Evolutionary conservation across 2,797 vertebrate genomes (phyloP).

Genomic region (Lithobates sylvaticus): DNA sequence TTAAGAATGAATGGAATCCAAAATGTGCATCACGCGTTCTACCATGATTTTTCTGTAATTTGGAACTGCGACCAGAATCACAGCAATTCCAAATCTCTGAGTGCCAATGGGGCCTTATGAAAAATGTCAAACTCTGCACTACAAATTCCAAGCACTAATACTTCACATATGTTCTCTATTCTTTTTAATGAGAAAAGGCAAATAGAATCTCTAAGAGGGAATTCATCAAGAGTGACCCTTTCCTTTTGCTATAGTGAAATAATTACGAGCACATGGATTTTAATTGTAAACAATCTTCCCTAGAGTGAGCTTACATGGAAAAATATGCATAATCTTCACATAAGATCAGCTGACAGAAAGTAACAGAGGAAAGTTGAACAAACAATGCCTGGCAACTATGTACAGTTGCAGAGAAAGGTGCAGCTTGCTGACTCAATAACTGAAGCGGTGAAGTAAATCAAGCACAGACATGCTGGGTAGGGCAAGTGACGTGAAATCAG

Average conservation of each 20-base stretch:
- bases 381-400: background rate
- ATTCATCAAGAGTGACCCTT: background rate
- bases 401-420: background rate
- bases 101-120: no score
- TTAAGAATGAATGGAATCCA: no score
- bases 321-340: background rate
- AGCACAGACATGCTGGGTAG: constrained; percentile 44
- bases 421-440: constrained; percentile 13
- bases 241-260: background rate
- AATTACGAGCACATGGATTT: background rate
- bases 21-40: no score
- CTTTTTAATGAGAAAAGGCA: no score
- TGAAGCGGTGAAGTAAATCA: background rate
- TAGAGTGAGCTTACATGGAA: background rate
- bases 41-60: no score
- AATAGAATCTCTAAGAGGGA: no score
- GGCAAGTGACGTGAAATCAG: constrained; percentile 33
- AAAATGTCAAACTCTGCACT: no score
- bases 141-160: no score
- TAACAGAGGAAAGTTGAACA: background rate
- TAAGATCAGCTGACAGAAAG: background rate
- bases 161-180: no score
- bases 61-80: no score
- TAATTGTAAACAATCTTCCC: background rate
- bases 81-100: no score